phyloP scores from a whole-genome alignment of 2,797 vertebrate species.

The Amniataba percoides region DNA sequence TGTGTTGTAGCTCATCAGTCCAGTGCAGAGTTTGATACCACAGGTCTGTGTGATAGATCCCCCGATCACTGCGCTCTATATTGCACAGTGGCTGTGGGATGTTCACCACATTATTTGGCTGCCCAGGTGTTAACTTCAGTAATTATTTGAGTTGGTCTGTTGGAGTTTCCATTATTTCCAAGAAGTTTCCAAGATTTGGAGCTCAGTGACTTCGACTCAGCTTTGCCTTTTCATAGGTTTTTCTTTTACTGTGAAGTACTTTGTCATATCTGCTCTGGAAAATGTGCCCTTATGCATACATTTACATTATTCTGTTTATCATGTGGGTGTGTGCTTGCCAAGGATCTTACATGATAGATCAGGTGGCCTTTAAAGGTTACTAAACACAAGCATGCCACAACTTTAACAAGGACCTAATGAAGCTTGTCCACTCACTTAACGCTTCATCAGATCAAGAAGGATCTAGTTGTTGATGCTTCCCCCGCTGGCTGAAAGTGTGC shows the following conservation, averaged over 20 bases:
- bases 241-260: neutral
- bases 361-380: constrained; percentile 69
- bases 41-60: neutral
- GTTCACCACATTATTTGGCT: neutral
- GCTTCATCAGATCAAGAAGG: constrained; percentile 46
- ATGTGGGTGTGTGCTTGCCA: constrained; percentile 6
- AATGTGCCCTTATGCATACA: neutral
- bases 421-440: constrained; percentile 40
- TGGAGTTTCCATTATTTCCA: no score
- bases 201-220: neutral
- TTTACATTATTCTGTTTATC: constrained; percentile 13
- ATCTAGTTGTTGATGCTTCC: constrained; percentile 1
- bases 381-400: neutral
- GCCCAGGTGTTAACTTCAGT: no score
- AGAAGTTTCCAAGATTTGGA: neutral
- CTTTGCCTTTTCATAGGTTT: neutral
- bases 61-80: neutral
- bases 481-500: constrained; percentile 36
- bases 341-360: constrained; percentile 34
- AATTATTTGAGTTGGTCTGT: neutral
- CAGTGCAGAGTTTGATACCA: neutral
- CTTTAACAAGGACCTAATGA: constrained; percentile 26
- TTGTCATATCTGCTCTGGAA: neutral
- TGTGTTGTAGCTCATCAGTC: neutral
- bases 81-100: neutral